Conservation (phyloP, 2,113 vertebrate species). For the Pterocles orientalis region DNA sequence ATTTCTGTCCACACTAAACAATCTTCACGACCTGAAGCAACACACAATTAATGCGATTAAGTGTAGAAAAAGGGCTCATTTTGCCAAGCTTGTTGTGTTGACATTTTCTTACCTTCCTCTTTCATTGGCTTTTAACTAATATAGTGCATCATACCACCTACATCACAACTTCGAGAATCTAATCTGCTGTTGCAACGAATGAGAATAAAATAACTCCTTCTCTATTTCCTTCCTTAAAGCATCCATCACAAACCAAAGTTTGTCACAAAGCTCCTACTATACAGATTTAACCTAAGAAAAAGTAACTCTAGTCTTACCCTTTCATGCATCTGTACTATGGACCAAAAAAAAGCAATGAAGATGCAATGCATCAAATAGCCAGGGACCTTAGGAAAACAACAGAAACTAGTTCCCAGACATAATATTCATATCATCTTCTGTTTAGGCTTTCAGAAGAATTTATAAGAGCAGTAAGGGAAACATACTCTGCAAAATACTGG, state of each 20-base stretch:
- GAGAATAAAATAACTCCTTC: background rate
- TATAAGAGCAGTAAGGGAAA: background rate
- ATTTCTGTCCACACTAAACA: background rate
- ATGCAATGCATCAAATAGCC: background rate
- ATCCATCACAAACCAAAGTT: background rate
- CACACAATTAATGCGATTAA: background rate
- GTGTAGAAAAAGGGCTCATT: background rate
- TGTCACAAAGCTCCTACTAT: background rate
- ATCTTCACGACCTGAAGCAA: background rate
- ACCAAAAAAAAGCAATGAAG: background rate
- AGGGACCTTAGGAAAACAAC: background rate
- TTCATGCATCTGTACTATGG: rapidly evolving
- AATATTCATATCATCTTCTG: background rate
- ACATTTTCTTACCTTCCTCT: background rate
- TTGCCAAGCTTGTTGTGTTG: background rate
- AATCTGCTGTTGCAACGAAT: background rate
- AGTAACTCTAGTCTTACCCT: background rate
- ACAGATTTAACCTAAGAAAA: background rate
- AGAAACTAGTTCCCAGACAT: background rate
- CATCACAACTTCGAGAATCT: background rate
- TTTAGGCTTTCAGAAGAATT: background rate
- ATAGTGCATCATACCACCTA: background rate
- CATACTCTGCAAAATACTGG: background rate
- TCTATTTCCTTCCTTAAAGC: background rate
- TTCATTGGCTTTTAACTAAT: background rate